Conservation (phyloP, 1,140 invertebrate genomes). For the Eueides isabella region DNA sequence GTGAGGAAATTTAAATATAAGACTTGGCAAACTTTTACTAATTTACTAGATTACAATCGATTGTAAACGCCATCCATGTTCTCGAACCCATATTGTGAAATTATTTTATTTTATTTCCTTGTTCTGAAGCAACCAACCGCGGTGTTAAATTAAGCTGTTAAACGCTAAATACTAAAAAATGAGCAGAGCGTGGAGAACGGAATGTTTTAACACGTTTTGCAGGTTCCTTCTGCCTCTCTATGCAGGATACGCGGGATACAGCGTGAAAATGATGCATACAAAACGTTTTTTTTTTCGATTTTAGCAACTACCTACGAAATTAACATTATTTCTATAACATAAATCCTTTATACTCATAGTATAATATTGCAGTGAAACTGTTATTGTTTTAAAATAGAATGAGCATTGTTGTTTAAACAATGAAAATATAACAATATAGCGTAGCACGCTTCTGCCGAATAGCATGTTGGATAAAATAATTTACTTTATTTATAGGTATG, state of each 20-base stretch:
- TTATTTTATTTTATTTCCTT: no score
- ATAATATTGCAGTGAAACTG: slow-evolving; percentile 1
- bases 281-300: not conserved
- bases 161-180: no score
- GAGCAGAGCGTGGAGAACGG: no score
- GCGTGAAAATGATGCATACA: not conserved
- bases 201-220: not conserved
- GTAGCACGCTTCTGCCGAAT: not conserved
- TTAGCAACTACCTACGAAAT: not conserved
- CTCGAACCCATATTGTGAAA: no score
- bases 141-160: no score
- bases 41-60: no score
- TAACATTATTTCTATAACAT: slow-evolving; percentile 3
- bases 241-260: no score
- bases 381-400: slow-evolving; percentile 24
- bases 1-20: no score
- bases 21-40: not conserved
- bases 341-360: not conserved
- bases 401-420: slow-evolving; percentile 28
- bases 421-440: slow-evolving; percentile 26
- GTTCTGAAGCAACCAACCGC: no score
- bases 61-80: no score
- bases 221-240: not conserved
- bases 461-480: not conserved
- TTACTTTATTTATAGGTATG: not conserved